Evolutionary conservation across 2,888 invertebrate genomes (phyloP).

Genomic region (Incurvaria masculella): DNA sequence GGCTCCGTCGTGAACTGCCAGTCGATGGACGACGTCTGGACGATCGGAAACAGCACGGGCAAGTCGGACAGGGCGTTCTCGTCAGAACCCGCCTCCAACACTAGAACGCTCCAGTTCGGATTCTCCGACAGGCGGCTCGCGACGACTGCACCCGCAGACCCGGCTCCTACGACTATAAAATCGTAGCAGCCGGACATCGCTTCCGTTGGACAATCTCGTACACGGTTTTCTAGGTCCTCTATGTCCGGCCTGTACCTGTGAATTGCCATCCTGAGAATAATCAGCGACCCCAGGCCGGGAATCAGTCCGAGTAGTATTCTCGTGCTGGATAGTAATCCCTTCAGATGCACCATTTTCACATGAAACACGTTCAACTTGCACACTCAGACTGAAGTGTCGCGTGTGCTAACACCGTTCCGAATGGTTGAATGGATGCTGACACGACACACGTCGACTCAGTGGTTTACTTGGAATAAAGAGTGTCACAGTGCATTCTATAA

Average conservation of each 20-base stretch:
- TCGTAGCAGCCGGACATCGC: constrained; percentile 65
- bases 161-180: constrained; percentile 78
- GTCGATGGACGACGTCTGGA: constrained; percentile 72
- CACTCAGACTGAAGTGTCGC: constrained; percentile 2
- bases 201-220: constrained; percentile 51
- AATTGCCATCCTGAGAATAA: constrained; percentile 63
- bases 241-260: constrained; percentile 67
- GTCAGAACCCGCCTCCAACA: constrained; percentile 79
- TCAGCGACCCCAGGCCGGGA: constrained; percentile 62
- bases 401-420: too few relatives aligned
- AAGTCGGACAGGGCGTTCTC: constrained; percentile 70
- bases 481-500: too few relatives aligned
- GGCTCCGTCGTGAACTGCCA: constrained; percentile 82
- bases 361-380: too few relatives aligned
- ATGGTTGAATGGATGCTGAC: too few relatives aligned
- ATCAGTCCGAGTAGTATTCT: constrained; percentile 64
- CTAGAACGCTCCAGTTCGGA: constrained; percentile 64
- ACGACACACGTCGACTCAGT: too few relatives aligned
- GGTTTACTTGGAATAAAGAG: too few relatives aligned
- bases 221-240: constrained; percentile 61
- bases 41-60: constrained; percentile 65
- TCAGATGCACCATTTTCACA: constrained; percentile 26
- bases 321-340: constrained; percentile 52
- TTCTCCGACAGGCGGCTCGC: constrained; percentile 77
- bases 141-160: constrained; percentile 77